Evolutionary conservation across 2,888 invertebrate genomes (phyloP), one percentile per base, ranked within the genome.

Genomic region (Pyrgus malvae): DNA sequence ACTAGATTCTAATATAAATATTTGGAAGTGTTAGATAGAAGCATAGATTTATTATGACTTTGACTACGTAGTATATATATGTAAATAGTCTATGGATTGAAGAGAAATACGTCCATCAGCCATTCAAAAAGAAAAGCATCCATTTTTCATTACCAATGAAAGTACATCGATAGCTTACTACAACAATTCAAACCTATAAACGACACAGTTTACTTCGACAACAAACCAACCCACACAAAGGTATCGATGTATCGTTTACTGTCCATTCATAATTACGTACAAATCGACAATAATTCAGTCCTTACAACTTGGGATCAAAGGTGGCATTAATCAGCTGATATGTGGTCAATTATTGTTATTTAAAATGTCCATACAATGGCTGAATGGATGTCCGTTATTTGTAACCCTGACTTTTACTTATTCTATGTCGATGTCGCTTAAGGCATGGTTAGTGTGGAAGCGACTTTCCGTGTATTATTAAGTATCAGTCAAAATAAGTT

Each of bases 351-450:
- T 84, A 86, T 87, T 86, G 78, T 83, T 84, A 88, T 87, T 88
- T 88, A 86, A 85, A 86, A 78, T 72, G 76, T 72, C 72, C 65
- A 67, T 78, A 88, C 85, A 88, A 88, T 81, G 76, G 71, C 56
- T 80, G 83, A 86, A 88, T 88, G 84, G 78, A 85, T 83, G 83
- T 81, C 66, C 67, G 78, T 78, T 89, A 87, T 89, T 88, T 89
- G 89, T 89, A 80, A 83, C 72, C 71, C 62, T 48, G 61, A 68
- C 74, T 72, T 83, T 82, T 79, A 79, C 80, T 81, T 83, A 80
- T 78, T 78, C 78, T 79, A 70, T 71, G 77, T 72, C 72, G 72
- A 79, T 78, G 75, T 69, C 59, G 63, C 62, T 60, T 59, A 49
- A 35, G 11, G 63, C 29, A 60, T 23, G 7, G 8, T 17, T 14